Evolutionary conservation across 2,888 invertebrate genomes (phyloP).

Genomic region (Cephus rjabovi): DNA sequence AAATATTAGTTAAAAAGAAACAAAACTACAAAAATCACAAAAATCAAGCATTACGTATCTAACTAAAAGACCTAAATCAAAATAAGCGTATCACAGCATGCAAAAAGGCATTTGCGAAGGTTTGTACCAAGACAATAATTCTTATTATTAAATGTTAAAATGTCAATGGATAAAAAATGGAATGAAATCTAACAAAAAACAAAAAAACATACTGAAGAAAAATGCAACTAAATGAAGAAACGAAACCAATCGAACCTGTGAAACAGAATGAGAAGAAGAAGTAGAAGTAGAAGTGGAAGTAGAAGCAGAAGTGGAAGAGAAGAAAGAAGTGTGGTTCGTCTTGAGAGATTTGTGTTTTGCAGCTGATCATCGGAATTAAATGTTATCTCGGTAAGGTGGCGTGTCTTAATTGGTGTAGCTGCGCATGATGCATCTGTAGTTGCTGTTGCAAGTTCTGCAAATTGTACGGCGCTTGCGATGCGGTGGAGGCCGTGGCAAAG

Average conservation of each 20-base stretch:
- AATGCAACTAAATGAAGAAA: conserved; percentile 37
- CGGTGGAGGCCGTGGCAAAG: conserved; percentile 21
- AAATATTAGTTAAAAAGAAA: background rate
- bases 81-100: background rate
- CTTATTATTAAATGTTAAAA: background rate
- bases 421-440: conserved; percentile 47
- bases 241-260: conserved; percentile 56
- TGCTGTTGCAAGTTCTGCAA: conserved; percentile 48
- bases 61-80: background rate
- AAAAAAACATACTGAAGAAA: conserved; percentile 4
- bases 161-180: background rate
- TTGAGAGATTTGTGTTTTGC: conserved; percentile 26
- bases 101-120: no score
- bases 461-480: conserved; percentile 39
- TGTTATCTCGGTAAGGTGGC: conserved; percentile 60
- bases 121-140: background rate
- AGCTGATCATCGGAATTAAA: conserved; percentile 28
- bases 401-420: conserved; percentile 54
- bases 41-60: background rate
- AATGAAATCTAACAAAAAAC: background rate
- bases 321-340: conserved; percentile 21
- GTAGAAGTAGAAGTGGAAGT: conserved; percentile 27
- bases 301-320: conserved; percentile 30
- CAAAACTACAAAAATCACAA: background rate
- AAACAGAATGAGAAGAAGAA: conserved; percentile 38